These are phyloP conservation scores for Hipposideros armiger DNA, from an alignment of 2,113 vertebrate species.

Conservation along the genomic window DNA sequence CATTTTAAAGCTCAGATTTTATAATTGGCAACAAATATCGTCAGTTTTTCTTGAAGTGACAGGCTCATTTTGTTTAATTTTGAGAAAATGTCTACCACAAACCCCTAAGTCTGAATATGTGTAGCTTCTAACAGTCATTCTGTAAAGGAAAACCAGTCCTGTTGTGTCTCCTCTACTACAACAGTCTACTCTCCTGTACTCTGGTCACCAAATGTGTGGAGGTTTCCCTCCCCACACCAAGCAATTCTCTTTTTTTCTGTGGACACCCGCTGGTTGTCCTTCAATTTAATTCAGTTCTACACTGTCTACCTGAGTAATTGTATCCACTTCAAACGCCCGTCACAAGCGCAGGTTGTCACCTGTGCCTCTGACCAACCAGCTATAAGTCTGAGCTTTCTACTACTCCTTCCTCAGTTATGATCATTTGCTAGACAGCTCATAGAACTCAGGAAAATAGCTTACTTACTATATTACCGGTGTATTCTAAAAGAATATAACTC, in stretches of 20 bases:
- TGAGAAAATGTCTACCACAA: not conserved
- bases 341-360: not conserved
- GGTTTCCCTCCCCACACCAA: not conserved
- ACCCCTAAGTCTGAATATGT: not conserved
- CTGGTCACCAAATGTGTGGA: not conserved
- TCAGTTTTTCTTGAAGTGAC: not conserved
- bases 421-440: not conserved
- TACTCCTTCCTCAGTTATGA: not conserved
- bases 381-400: not conserved
- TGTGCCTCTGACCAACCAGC: not conserved
- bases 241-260: not conserved
- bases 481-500: not conserved
- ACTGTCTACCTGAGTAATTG: not conserved
- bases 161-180: not conserved
- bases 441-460: not conserved
- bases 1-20: constrained; percentile 30
- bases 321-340: not conserved
- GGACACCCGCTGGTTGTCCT: not conserved
- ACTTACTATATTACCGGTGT: not conserved
- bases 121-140: not conserved
- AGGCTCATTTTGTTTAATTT: constrained; percentile 32
- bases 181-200: not conserved
- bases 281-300: not conserved
- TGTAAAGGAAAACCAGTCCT: not conserved
- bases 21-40: not conserved